Conservation (phyloP, 1,140 invertebrate species). For the Leptopilina clavipes region DNA sequence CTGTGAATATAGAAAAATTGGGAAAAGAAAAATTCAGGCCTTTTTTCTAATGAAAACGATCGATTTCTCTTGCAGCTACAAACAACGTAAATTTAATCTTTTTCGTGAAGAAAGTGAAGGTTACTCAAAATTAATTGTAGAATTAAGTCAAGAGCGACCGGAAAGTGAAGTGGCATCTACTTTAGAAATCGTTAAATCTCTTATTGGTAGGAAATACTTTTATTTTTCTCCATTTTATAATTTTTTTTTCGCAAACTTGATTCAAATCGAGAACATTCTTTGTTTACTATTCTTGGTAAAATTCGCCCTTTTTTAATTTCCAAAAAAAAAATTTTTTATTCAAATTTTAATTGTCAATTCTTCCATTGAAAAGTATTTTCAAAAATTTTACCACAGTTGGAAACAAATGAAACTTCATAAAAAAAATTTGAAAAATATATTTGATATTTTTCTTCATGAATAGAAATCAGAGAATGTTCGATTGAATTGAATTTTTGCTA, state of each 20-base stretch:
- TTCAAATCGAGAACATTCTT: not conserved
- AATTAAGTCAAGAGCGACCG: constrained; percentile 91
- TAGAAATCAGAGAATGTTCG: too few species aligned
- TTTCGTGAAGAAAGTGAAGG: constrained; percentile 99
- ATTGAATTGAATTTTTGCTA: too few species aligned
- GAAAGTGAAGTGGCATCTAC: constrained; percentile 78
- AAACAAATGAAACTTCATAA: too few species aligned
- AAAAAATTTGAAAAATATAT: too few species aligned
- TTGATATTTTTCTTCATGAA: too few species aligned
- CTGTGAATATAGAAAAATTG: too few species aligned
- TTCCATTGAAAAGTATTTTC: too few species aligned
- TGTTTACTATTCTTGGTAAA: not conserved
- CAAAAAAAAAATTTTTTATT: not conserved
- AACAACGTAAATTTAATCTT: constrained; percentile 99
- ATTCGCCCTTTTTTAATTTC: not conserved
- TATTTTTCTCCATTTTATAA: constrained; percentile 11
- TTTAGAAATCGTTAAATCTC: constrained; percentile 91
- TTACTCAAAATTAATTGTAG: constrained; percentile 97
- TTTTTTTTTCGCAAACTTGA: not conserved
- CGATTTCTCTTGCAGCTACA: constrained; percentile 87
- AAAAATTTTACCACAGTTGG: too few species aligned
- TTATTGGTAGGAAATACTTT: constrained; percentile 83
- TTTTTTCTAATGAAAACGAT: not conserved
- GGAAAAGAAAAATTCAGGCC: too few species aligned
- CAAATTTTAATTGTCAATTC: not conserved